These are phyloP conservation scores for Apostichopus leukothele DNA, from an alignment of 53 echinoderm and acorn worm genomes.

Conservation along the genomic window DNA sequence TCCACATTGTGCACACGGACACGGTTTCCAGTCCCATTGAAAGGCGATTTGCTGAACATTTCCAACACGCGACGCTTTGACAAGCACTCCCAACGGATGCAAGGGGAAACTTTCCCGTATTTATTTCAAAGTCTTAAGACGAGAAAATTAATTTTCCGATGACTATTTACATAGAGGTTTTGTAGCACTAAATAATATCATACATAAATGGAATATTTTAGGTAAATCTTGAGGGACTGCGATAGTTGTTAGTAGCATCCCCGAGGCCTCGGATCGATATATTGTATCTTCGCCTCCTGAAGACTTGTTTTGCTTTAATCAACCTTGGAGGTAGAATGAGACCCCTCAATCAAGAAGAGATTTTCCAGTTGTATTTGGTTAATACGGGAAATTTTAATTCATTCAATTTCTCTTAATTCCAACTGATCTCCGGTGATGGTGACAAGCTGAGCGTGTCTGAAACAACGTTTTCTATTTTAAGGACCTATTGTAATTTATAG, in stretches of 20 bases:
- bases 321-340: slow-evolving; percentile 33
- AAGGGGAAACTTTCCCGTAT: slow-evolving; percentile 32
- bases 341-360: slow-evolving; percentile 33
- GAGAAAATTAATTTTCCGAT: slow-evolving; percentile 45
- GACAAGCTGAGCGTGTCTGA: slow-evolving; percentile 39
- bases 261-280: slow-evolving; percentile 27
- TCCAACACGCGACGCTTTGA: slow-evolving; percentile 43
- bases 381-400: slow-evolving; percentile 34
- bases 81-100: slow-evolving; percentile 36
- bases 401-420: slow-evolving; percentile 43
- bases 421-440: slow-evolving; percentile 20
- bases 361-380: slow-evolving; percentile 46
- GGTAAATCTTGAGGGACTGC: slow-evolving; percentile 43
- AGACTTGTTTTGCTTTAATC: slow-evolving; percentile 43
- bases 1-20: slow-evolving; percentile 4
- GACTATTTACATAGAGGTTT: slow-evolving; percentile 47
- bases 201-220: slow-evolving; percentile 48
- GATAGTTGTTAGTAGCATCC: slow-evolving; percentile 33
- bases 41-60: slow-evolving; percentile 21
- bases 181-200: slow-evolving; percentile 46
- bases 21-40: neutral
- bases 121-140: slow-evolving; percentile 39
- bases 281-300: neutral
- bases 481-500: slow-evolving; percentile 19
- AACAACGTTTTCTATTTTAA: slow-evolving; percentile 41